Evolutionary conservation across 2,888 invertebrate genomes (phyloP).

Genomic region (Acronicta aceris): DNA sequence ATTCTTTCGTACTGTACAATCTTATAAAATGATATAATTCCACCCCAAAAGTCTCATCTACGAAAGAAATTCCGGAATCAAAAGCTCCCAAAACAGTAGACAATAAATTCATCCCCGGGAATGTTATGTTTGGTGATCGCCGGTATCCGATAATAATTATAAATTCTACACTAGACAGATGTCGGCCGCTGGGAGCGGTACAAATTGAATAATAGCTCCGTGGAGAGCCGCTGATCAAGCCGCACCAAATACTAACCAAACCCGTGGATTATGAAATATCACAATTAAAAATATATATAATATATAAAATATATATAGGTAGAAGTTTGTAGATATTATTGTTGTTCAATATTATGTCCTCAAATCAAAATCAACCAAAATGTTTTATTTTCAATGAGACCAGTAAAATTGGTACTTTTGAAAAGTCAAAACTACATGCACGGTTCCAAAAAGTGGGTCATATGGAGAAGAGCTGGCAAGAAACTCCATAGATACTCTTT

Average conservation of each 20-base stretch:
- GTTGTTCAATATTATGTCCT: too few species aligned
- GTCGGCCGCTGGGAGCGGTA: conserved; percentile 41
- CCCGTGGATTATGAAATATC: background rate
- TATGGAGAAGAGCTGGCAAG: too few species aligned
- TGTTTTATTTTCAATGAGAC: too few species aligned
- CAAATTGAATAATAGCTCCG: conserved; percentile 64
- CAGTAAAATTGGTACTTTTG: too few species aligned
- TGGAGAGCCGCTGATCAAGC: conserved; percentile 29
- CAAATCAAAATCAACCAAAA: too few species aligned
- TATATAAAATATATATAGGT: too few species aligned
- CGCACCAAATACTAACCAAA: conserved; percentile 9
- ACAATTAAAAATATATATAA: background rate
- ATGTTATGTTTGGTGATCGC: conserved; percentile 49
- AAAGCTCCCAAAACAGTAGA: conserved; percentile 23
- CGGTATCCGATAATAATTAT: conserved; percentile 49
- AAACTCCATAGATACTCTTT: too few species aligned
- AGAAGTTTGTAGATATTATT: too few species aligned
- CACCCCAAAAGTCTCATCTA: background rate
- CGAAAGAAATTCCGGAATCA: conserved; percentile 13
- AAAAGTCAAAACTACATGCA: too few species aligned
- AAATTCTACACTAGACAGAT: conserved; percentile 43
- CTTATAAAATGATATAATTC: background rate
- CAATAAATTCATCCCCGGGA: conserved; percentile 48
- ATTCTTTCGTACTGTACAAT: background rate
- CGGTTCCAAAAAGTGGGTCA: too few species aligned